Base-by-base conservation (phyloP, 2,888 invertebrate genomes). In the Lasioglossum zephyrum region DNA sequence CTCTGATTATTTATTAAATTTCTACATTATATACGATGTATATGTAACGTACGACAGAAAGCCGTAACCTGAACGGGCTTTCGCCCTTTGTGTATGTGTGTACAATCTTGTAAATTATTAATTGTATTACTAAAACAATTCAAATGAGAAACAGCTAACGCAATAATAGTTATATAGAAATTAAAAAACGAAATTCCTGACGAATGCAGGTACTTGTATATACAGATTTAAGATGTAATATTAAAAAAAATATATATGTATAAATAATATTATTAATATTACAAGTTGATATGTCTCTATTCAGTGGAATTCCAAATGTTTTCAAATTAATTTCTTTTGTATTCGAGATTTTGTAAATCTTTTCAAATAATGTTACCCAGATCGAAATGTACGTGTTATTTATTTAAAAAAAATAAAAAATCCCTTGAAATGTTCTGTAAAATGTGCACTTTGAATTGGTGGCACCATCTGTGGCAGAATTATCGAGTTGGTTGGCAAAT, bases 41-140 rank as follows among this genome's bases (percentile, higher is more conserved):
- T 77, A 82, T 53, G 77, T 87, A 87, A 89, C 86, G 89, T 89
- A 91, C 86, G 89, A 85, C 90, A 89, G 89, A 89, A 86, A 84
- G 82, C 80, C 76, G 85, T 86, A 88, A 89, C 81, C 85, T 86
- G 87, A 86, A 82, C 70, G 85, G 82, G 85, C 85, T 66, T 72
- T 49, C 88, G 82, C 81, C 86, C 85, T 77, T 81, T 74, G 78
- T 84, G 90, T 91, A 92, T 91, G 92, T 92, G 92, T 94, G 93
- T 94, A 94, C 90, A 94, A 94, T 93, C 90, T 85, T 94, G 94
- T 94, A 94, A 94, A 94, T 94, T 94, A 93, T 93, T 93, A 93
- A 93, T 87, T 88, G 72, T 86, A 81, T 86, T 88, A 87, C 85
- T 89, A 88, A 89, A 79, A 84, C 47, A 73, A 73, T 78, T 79